Evolutionary conservation across 2,113 vertebrate species (phyloP).

Genomic region (Camarhynchus parvulus): DNA sequence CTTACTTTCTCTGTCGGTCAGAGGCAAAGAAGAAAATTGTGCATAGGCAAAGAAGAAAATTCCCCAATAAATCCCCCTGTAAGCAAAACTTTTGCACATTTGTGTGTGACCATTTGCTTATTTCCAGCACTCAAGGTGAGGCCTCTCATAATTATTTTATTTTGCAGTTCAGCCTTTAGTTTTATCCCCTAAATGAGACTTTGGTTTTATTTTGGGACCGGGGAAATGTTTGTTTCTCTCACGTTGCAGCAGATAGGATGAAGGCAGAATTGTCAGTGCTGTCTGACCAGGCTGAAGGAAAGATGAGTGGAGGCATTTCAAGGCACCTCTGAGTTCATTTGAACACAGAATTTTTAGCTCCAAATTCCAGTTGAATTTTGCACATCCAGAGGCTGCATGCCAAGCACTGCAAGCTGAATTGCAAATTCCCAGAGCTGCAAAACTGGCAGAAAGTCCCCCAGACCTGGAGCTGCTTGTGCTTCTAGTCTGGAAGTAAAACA

Average conservation of each 20-base stretch:
- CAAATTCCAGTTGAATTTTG: neutral
- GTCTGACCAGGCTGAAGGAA: neutral
- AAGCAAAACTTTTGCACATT: neutral
- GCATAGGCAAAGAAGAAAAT: neutral
- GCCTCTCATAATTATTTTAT: neutral
- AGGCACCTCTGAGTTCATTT: neutral
- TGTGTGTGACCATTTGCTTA: neutral
- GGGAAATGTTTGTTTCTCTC: neutral
- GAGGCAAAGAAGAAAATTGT: neutral
- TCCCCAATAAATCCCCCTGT: neutral
- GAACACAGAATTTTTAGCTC: neutral
- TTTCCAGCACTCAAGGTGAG: neutral
- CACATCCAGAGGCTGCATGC: neutral
- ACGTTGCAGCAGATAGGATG: neutral
- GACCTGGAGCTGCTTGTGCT: neutral
- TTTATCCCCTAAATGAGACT: neutral
- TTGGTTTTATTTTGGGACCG: neutral
- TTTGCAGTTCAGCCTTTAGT: neutral
- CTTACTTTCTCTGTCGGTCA: neutral
- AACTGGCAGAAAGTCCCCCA: neutral
- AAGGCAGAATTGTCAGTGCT: neutral
- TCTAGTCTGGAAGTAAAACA: neutral
- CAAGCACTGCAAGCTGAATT: neutral
- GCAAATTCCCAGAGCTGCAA: constrained; percentile 14
- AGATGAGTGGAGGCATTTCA: neutral